Percentiles rank a stretch among this genome's conserved stretches.
Conservation (phyloP, 2,113 vertebrate genomes). For the Acrocephalus arundinaceus region DNA sequence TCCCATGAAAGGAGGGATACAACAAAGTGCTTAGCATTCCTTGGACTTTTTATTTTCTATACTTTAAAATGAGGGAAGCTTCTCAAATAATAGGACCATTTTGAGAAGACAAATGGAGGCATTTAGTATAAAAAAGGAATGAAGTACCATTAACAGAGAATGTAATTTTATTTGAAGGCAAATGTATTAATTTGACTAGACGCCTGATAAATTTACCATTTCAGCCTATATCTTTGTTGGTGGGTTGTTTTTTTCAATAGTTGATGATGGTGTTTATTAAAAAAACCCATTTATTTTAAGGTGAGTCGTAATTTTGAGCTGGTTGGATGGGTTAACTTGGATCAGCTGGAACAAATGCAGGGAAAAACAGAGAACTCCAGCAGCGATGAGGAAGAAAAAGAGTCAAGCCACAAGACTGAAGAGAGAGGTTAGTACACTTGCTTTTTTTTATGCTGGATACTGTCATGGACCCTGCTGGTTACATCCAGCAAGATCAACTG, state of each 20-base stretch:
- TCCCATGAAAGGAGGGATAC: background rate
- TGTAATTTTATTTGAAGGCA: background rate
- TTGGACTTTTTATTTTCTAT: background rate
- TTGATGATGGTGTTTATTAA: background rate
- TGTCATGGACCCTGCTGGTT: background rate
- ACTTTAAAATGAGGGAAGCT: background rate
- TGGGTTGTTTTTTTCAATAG: background rate
- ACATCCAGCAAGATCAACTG: background rate
- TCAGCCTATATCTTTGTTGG: background rate
- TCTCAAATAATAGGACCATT: background rate
- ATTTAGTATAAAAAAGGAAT: background rate
- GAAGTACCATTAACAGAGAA: background rate
- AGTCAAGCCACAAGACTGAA: slow-evolving; percentile 63
- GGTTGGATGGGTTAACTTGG: slow-evolving; percentile 90
- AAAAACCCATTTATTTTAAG: slow-evolving; percentile 66
- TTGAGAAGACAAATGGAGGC: background rate
- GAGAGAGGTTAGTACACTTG: slow-evolving; percentile 64
- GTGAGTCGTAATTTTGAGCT: slow-evolving; percentile 94
- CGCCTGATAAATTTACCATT: background rate
- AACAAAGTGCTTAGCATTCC: background rate
- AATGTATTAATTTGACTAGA: background rate
- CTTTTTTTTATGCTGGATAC: background rate
- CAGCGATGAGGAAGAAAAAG: slow-evolving; percentile 80
- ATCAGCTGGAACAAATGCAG: slow-evolving; percentile 90
- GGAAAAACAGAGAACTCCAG: slow-evolving; percentile 78